Evolutionary conservation across 1,140 invertebrate species (phyloP), one percentile per base, ranked within the genome.

Genomic region (Zaprionus capensis): DNA sequence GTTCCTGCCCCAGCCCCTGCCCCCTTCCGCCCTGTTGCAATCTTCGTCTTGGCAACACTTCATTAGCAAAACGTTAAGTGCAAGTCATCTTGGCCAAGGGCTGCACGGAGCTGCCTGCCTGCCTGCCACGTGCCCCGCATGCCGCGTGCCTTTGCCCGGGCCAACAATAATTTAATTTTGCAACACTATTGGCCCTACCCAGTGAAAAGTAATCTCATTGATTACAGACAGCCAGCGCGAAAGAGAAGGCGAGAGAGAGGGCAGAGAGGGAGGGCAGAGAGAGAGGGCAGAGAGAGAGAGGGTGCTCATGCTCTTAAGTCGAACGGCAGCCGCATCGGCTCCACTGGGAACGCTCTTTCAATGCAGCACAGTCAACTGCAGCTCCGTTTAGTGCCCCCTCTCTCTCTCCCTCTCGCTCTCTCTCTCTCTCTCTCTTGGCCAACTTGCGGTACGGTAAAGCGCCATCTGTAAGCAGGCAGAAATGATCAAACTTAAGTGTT

Each of bases 171-270:
- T 90, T 90, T 90, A 74, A 90, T 90, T 90, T 90, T 70, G 78
- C 72, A 90, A 68, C 81, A 81, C 81, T 81, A 90, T 90, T 90
- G 85, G 76, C 79, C 72, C 77, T 64, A 80, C 82, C 78, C 80
- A 78, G 22, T 44, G 90, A 90, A 46, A 90, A 85, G 85, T 90
- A 90, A 90, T 90, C 82, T 85, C 85, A 90, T 90, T 90, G 85
- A 90, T 90, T 90, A 90, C 24, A 58, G 55, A 20, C 57, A 82
- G 77, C 56, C 71, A 24, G 59, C 26, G 11, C 15, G 36, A 22
- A 7, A 34, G 59, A 14, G 59, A 6, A n/a, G 2, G 46, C 3
- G 14, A 36, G 14, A n/a, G 20, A 4, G 28, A 14, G 41, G 14
- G 28, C 0, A 14, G 61, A 14, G 28, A 2, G 49, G 5, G 46